Base-by-base conservation (phyloP, 2,113 vertebrate species). In the Equus quagga region DNA sequence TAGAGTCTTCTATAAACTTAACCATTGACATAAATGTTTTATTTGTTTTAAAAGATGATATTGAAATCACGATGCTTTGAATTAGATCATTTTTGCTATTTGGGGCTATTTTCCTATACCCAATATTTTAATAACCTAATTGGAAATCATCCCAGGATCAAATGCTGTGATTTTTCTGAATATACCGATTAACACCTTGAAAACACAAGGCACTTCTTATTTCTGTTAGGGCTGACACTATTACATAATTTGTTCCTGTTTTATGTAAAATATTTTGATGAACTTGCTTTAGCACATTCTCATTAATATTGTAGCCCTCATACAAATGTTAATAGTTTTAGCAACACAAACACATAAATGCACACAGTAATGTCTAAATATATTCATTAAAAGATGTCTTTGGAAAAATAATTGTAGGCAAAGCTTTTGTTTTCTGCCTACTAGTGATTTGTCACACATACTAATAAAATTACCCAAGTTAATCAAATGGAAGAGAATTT, bases 141-240 rank as follows among this genome's bases (percentile, higher is more conserved):
- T 89, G 15, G 54, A 91, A 96, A 92, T 95, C 80, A 96, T 23
- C 44, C 58, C 33, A 70, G 75, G 46, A 86, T 65, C 46, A 95
- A 91, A 93, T 72, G 51, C 79, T 91, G 13, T 91, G 51, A 75
- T 96, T 97, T 97, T 97, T 91, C 54, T 89, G 85, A 94, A 79
- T 62, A 86, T 86, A 69, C 33, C 73, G 96, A 92, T 97, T 96
- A 98, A 92, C 90, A 97, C 92, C 65, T 70, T 93, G 78, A 96
- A 96, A 95, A 88, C 24, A 79, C 36, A 94, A 75, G 56, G 15
- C 24, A 60, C n/a, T 69, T 94, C 23, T 49, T 91, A 54, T 94
- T 82, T 89, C 44, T 89, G 19, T 91, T 89, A 96, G 41, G 33
- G 5, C 31, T 95, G 70, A 85, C 67, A 90, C 65, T 81, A 67